Evolutionary conservation across 2,113 vertebrate genomes (phyloP).

Genomic region (Phrynosoma platyrhinos): DNA sequence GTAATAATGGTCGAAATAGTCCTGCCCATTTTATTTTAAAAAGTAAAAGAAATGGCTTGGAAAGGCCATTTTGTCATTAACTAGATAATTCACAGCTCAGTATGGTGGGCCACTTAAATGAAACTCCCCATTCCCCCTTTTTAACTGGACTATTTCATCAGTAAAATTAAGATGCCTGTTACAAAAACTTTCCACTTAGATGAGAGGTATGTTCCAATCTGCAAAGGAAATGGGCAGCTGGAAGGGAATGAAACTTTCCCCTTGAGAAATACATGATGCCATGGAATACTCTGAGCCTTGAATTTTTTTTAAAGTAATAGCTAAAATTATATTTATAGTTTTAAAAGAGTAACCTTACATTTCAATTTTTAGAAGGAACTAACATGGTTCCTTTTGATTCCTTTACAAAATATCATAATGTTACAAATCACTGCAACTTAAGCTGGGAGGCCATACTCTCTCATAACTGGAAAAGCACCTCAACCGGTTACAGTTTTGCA

Average conservation of each 20-base stretch:
- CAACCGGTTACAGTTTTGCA: too few species aligned
- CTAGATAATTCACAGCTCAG: not conserved
- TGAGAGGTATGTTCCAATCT: not conserved
- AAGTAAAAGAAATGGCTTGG: not conserved
- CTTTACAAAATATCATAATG: too few species aligned
- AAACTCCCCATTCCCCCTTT: not conserved
- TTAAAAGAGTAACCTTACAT: too few species aligned
- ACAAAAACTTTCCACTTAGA: not conserved
- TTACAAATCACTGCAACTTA: too few species aligned
- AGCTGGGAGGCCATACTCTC: too few species aligned
- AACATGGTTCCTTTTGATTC: too few species aligned
- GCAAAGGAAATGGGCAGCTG: rapidly evolving
- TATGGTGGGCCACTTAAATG: constrained; percentile 2
- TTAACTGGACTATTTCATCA: not conserved
- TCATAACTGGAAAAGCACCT: too few species aligned
- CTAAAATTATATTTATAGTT: too few species aligned
- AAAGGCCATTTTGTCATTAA: not conserved
- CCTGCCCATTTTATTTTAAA: rapidly evolving
- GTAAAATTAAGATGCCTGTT: too few species aligned
- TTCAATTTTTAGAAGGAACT: too few species aligned
- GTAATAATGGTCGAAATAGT: not conserved
- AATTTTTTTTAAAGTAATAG: too few species aligned
- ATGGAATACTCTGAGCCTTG: too few species aligned
- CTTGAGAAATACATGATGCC: not conserved
- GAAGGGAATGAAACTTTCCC: not conserved